Conservation (phyloP, 2,797 vertebrate species). For the Amniataba percoides region DNA sequence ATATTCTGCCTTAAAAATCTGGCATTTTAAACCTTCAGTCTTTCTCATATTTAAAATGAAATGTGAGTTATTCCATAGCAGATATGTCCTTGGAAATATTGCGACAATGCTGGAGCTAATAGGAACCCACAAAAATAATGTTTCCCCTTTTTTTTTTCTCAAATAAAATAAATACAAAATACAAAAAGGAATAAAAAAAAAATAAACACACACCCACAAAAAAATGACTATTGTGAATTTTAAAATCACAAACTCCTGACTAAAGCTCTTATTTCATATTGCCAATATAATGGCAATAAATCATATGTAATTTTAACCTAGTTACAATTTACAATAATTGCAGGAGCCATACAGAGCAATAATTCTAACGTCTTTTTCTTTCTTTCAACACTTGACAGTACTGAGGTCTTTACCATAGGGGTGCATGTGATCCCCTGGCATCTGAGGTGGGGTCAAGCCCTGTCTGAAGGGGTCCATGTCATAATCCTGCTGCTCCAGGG, state of each 20-base stretch:
- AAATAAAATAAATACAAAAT: too few relatives aligned
- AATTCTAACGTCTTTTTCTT: background rate
- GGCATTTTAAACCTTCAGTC: background rate
- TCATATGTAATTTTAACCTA: background rate
- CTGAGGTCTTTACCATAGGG: constrained; percentile 90
- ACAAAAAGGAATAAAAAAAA: background rate
- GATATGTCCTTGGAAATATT: background rate
- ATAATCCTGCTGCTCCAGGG: constrained; percentile 90
- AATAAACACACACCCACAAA: background rate
- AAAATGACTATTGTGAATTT: background rate
- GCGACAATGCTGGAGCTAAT: background rate
- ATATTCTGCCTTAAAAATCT: background rate
- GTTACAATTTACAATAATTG: background rate
- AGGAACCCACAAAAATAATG: too few relatives aligned
- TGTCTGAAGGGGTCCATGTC: constrained; percentile 93
- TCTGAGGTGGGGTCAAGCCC: constrained; percentile 96
- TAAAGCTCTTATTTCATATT: background rate
- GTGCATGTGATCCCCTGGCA: constrained; percentile 99
- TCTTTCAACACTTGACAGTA: background rate
- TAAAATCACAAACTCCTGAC: background rate
- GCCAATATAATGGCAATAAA: background rate
- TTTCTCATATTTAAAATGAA: background rate
- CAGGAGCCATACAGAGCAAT: background rate
- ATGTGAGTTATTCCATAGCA: background rate
- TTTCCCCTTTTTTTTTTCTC: too few relatives aligned